phyloP scores from a whole-genome alignment of 2,888 invertebrate genomes.

The Stenolophus ochropezus region DNA sequence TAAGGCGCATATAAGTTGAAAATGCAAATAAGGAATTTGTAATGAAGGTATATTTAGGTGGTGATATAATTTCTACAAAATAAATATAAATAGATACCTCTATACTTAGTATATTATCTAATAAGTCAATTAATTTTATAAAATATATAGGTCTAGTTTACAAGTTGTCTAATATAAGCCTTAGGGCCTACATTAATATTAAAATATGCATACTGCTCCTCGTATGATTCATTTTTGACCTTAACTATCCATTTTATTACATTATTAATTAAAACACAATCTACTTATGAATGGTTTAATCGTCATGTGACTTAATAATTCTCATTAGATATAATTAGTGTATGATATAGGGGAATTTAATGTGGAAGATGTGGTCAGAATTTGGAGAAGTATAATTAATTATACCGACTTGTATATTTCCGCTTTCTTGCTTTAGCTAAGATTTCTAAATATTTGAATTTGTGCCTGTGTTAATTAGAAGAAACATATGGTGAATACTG shows the following conservation, averaged over 20 bases:
- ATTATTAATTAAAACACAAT: slow-evolving; percentile 1
- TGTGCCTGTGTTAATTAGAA: background rate
- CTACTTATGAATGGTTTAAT: slow-evolving; percentile 11
- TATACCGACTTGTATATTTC: background rate
- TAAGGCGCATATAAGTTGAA: background rate
- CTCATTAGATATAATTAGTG: background rate
- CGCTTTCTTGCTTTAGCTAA: background rate
- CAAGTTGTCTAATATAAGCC: background rate
- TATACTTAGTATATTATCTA: background rate
- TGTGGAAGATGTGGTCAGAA: background rate
- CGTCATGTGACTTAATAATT: background rate
- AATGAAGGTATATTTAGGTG: background rate
- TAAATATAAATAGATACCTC: background rate
- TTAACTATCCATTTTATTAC: background rate
- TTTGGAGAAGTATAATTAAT: background rate
- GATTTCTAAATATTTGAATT: background rate
- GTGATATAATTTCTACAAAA: background rate
- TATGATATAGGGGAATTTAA: background rate
- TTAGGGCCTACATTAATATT: background rate
- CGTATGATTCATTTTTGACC: background rate
- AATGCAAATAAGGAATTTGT: background rate
- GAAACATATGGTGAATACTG: background rate
- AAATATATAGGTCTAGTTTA: background rate
- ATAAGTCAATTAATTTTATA: background rate
- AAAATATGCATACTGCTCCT: background rate